A percentile compares a stretch with the other conserved stretches of the same genome.
Evolutionary conservation across 1,140 invertebrate species (phyloP).

Genomic region (Formica exsecta): DNA sequence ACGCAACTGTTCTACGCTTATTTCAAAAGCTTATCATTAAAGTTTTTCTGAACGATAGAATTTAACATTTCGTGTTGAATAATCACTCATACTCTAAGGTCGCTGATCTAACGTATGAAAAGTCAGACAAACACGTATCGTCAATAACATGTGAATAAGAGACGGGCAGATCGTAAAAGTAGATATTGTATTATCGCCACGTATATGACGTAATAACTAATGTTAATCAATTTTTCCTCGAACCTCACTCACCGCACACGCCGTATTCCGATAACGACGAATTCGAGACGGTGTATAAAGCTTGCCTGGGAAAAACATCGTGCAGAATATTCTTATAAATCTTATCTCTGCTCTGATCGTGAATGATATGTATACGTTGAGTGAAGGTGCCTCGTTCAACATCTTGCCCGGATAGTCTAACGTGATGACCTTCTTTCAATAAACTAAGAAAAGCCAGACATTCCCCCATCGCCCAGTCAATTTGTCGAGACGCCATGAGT

Average conservation of each 20-base stretch:
- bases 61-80: neutral
- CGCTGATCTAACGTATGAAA: neutral
- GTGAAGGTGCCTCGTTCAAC: slow-evolving; percentile 95
- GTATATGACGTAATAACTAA: neutral
- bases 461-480: slow-evolving; percentile 96
- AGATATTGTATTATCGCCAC: neutral
- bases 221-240: neutral
- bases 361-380: slow-evolving; percentile 93
- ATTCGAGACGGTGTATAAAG: slow-evolving; percentile 92
- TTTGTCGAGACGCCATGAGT: slow-evolving; percentile 89
- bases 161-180: neutral
- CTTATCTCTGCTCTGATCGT: slow-evolving; percentile 93
- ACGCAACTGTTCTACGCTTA: neutral
- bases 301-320: slow-evolving; percentile 91
- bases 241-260: slow-evolving; percentile 86
- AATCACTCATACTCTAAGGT: neutral
- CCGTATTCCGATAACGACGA: slow-evolving; percentile 94
- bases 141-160: slow-evolving; percentile 10
- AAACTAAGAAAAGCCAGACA: slow-evolving; percentile 93
- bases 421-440: slow-evolving; percentile 88
- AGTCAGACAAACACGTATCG: neutral
- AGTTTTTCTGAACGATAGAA: neutral
- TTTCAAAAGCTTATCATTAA: neutral
- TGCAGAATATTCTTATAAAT: slow-evolving; percentile 88
- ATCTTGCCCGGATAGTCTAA: slow-evolving; percentile 93